Percentiles rank a stretch among this genome's conserved stretches.
These are phyloP conservation scores for Leptinotarsa undecemlineata DNA, from an alignment of 1,140 invertebrate species.

Conservation along the genomic window DNA sequence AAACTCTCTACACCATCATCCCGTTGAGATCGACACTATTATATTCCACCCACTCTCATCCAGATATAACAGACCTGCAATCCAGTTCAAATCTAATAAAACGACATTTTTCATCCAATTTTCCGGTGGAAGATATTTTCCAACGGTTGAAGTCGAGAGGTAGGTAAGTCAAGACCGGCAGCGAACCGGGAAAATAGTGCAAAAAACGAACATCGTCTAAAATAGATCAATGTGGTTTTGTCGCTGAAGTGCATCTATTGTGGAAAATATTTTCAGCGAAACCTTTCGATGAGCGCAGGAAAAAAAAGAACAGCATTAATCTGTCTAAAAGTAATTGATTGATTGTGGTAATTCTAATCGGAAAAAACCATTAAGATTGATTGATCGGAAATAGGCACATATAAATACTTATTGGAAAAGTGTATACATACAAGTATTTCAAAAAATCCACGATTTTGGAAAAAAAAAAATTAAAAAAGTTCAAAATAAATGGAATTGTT, in stretches of 20 bases:
- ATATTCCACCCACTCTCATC: background rate
- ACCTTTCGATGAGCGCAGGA: background rate
- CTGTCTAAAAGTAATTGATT: background rate
- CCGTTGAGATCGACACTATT: no score
- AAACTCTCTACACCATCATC: no score
- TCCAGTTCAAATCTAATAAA: conserved; percentile 1
- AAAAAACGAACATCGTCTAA: background rate
- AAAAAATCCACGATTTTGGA: no score
- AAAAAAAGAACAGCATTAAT: background rate
- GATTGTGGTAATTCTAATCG: no score
- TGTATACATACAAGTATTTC: no score
- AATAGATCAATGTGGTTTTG: conserved; percentile 6
- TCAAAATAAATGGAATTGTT: no score
- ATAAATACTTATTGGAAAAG: no score
- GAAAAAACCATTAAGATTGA: no score
- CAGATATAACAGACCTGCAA: background rate
- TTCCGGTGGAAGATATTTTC: conserved; percentile 2
- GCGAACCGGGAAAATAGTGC: background rate
- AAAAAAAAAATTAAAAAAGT: no score
- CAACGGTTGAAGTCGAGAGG: conserved; percentile 1
- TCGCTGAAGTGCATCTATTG: conserved; percentile 1
- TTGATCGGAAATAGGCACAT: no score
- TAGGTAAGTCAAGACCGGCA: background rate
- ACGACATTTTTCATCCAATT: conserved; percentile 3
- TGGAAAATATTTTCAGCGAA: background rate